Evolutionary conservation across 2,113 vertebrate species (phyloP), one percentile per base, ranked within the genome.

Genomic region (Arizona elegans): DNA sequence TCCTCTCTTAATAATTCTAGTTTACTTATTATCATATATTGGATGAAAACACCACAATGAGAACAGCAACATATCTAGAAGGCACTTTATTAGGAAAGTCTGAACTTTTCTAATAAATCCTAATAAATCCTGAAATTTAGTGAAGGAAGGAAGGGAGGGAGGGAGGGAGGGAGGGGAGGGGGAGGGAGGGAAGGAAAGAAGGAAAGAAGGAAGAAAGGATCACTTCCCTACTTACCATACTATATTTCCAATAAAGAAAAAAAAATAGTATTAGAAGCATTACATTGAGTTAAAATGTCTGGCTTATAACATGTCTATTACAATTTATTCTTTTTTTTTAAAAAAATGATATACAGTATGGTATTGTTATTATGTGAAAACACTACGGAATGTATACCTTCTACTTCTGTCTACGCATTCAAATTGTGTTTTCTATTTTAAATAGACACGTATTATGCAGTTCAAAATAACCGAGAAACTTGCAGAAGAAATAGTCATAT

Each of bases 141-240:
- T 53, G 52, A 53, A 65, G 10, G 9, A 10, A 65, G 26, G 26
- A 26, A 9, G 0, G 7, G 8, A 3, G 29, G 21, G 9, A 15
- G 26, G 26, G 12, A n/a, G 17, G 0, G 3, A 8, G n/a, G 12
- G 4, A 19, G 26, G 29, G 24, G 4, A 17, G 17, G 15, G 53
- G 10, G 8, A 29, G 3, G n/a, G 29, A 15, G 29, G 53, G 13
- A 12, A 17, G 56, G 15, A 38, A 4, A 8, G 55, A 26, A 85
- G 19, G 3, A 23, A 70, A 29, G 26, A 17, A 54, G n/a, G 3
- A n/a, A 55, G 54, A 3, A 33, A 38, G 89, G 93, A 87, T 91
- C 90, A 92, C 81, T 81, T 62, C 90, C 0, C 91, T 15, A 89
- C 17, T 50, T 15, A 81, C 38, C 3, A 47, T 38, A 17, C 33